Base-by-base conservation (phyloP, 2,888 invertebrate genomes). In the Philereme vetulata region DNA sequence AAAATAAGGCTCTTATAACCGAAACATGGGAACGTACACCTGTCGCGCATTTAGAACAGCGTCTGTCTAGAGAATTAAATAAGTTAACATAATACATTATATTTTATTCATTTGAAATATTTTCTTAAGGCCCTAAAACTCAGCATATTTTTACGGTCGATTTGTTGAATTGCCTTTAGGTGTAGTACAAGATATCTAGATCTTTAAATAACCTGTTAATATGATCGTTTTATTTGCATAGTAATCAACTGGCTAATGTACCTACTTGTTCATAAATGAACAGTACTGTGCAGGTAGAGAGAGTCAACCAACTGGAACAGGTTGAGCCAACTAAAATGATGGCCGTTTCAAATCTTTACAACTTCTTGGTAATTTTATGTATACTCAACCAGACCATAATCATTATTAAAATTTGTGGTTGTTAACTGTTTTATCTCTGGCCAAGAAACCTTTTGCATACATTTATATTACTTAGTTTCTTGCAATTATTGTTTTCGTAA, bases 11-110 rank as follows among this genome's bases (percentile, higher is more conserved):
- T 81, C 76, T 81, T 78, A 75, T 79, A 77, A 75, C 70, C 79
- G 76, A 75, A 74, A 77, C 81, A 79, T 85, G 85, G 82, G 85
- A 86, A 84, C 77, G 70, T 68, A 76, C 86, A 85, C 83, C 85
- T 85, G 85, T 72, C 76, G 71, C 77, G 71, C 69, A 72, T 78
- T 81, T 74, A 75, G 75, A 78, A 78, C 68, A 77, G 69, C 75
- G 75, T 76, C 76, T 78, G 73, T 71, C 68, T 72, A 67, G 62
- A 72, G 74, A 72, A 73, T 76, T 72, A 76, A 75, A 75, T 77
- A 75, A 72, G 43, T 51, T 21, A 44, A 46, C 40, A 35, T 35
- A 47, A 43, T 47, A 47, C 51, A 36, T 44, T 52, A 44, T 53
- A 72, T 72, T 74, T 72, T 72, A 75, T 72, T 72, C 64, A 74